phyloP scores from a whole-genome alignment of 1,140 invertebrate species.

The Temnothorax curvispinosus region DNA sequence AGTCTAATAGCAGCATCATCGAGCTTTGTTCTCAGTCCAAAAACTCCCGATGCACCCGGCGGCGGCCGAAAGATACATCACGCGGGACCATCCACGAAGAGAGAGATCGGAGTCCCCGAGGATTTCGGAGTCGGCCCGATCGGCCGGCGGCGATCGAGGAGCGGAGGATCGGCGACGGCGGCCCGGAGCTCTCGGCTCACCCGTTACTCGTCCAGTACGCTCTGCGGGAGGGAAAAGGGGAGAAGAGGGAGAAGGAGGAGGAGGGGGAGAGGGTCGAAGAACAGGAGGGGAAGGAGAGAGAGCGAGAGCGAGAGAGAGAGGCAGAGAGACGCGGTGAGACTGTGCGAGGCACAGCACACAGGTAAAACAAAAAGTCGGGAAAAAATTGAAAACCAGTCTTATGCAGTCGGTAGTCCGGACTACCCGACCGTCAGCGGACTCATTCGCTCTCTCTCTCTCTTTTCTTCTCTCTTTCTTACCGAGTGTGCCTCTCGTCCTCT shows the following conservation, averaged over 20 bases:
- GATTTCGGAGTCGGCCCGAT: conserved; percentile 29
- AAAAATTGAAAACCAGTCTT: conserved; percentile 84
- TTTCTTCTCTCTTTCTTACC: conserved; percentile 55
- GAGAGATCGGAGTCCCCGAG: conserved; percentile 35
- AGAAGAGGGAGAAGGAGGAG: conserved; percentile 7
- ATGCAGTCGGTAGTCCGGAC: conserved; percentile 76
- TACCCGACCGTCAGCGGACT: conserved; percentile 67
- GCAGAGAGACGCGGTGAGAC: conserved; percentile 17
- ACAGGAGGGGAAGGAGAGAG: conserved; percentile 37
- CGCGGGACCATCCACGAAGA: conserved; percentile 42
- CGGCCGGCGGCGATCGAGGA: conserved; percentile 36
- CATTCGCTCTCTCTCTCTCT: conserved; percentile 73
- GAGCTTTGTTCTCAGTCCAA: conserved; percentile 32
- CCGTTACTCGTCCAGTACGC: conserved; percentile 46
- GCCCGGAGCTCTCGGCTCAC: neutral
- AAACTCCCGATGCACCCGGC: neutral
- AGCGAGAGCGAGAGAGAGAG: conserved; percentile 10
- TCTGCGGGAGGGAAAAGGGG: conserved; percentile 56
- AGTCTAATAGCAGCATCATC: neutral
- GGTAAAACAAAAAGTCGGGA: conserved; percentile 80
- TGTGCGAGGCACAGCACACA: conserved; percentile 60
- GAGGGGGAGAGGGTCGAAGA: conserved; percentile 6
- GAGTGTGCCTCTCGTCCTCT: conserved; percentile 25
- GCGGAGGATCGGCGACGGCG: neutral
- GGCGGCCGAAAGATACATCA: conserved; percentile 16